phyloP scores from a whole-genome alignment of 1,140 invertebrate species.

The Chrysoperla carnea region DNA sequence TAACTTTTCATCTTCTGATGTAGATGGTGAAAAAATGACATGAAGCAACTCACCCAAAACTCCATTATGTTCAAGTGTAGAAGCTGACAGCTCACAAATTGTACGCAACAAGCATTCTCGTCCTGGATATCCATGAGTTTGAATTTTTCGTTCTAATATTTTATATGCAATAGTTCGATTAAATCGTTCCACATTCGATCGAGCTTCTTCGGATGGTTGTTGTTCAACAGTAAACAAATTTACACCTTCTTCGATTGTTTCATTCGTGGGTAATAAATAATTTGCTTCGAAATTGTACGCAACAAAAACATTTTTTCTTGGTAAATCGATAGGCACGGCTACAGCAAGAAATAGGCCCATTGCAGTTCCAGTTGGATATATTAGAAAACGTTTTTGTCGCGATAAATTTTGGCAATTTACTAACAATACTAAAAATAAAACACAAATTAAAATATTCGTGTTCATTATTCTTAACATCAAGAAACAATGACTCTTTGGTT shows the following conservation, averaged over 20 bases:
- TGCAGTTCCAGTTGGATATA: too few species aligned
- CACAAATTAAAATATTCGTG: too few species aligned
- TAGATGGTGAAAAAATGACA: slow-evolving; percentile 28
- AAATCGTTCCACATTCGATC: slow-evolving; percentile 6
- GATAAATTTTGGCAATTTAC: too few species aligned
- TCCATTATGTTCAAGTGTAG: slow-evolving; percentile 24
- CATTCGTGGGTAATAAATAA: slow-evolving; percentile 27
- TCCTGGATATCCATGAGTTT: slow-evolving; percentile 27
- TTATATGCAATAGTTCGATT: slow-evolving; percentile 12
- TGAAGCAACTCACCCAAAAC: slow-evolving; percentile 28
- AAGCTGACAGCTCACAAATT: slow-evolving; percentile 25
- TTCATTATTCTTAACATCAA: too few species aligned
- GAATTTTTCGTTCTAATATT: slow-evolving; percentile 14
- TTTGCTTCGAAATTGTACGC: slow-evolving; percentile 62
- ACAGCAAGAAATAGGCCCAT: slow-evolving; percentile 39
- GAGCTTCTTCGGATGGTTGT: slow-evolving; percentile 10
- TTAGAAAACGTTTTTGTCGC: too few species aligned
- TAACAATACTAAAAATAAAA: too few species aligned
- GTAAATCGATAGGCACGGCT: slow-evolving; percentile 49
- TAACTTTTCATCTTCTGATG: slow-evolving; percentile 20
- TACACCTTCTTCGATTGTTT: slow-evolving; percentile 14
- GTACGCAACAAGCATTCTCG: slow-evolving; percentile 26
- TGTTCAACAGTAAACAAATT: slow-evolving; percentile 7
- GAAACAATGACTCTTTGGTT: too few species aligned
- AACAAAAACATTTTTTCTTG: slow-evolving; percentile 48